Conservation (phyloP, 2,888 invertebrate genomes). For the Sesia apiformis region DNA sequence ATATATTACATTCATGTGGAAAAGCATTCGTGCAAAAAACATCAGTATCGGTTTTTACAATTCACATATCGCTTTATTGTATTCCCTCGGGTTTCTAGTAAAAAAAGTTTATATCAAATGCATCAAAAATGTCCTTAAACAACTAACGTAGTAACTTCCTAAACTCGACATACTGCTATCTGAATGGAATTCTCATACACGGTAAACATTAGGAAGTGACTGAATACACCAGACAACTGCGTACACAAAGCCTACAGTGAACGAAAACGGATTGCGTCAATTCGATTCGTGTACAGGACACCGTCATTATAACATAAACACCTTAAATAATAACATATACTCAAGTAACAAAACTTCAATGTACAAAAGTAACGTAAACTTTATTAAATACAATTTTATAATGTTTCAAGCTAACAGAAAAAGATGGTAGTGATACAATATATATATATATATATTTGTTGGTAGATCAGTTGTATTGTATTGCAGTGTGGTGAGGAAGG, state of each 20-base stretch:
- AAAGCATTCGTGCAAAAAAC: slow-evolving; percentile 68
- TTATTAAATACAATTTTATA: slow-evolving; percentile 59
- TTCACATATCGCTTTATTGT: slow-evolving; percentile 59
- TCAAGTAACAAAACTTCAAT: slow-evolving; percentile 69
- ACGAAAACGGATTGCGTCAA: slow-evolving; percentile 57
- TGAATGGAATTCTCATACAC: slow-evolving; percentile 58
- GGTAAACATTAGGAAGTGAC: slow-evolving; percentile 61
- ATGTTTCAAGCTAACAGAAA: slow-evolving; percentile 62
- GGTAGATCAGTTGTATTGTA: slow-evolving; percentile 8
- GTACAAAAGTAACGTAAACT: slow-evolving; percentile 70
- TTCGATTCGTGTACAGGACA: slow-evolving; percentile 63
- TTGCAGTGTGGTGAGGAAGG: not conserved
- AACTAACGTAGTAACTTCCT: slow-evolving; percentile 68
- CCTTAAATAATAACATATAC: slow-evolving; percentile 69
- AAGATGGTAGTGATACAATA: slow-evolving; percentile 38
- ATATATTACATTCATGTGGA: slow-evolving; percentile 71
- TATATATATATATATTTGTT: slow-evolving; percentile 2
- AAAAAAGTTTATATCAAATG: slow-evolving; percentile 75
- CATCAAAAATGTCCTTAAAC: slow-evolving; percentile 74
- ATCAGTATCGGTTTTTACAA: slow-evolving; percentile 63
- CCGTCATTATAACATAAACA: slow-evolving; percentile 66
- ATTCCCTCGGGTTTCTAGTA: slow-evolving; percentile 64
- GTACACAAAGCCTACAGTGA: slow-evolving; percentile 63
- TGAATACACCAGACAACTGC: slow-evolving; percentile 63
- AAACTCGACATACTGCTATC: slow-evolving; percentile 58